phyloP scores from a whole-genome alignment of 2,113 vertebrate species.

The Aplodontia rufa region DNA sequence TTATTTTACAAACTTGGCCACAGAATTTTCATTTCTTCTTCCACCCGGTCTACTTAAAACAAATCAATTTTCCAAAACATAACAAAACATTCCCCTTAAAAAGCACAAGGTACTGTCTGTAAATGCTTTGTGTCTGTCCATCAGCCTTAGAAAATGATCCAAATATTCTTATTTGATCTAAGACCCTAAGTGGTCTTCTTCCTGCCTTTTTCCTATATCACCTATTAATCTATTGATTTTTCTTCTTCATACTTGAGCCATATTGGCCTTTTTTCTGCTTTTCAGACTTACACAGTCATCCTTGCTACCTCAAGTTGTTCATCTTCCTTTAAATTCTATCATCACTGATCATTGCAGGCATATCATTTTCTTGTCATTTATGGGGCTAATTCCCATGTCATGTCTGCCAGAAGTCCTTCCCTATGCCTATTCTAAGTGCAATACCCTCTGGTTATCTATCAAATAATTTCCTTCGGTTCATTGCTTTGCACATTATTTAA shows the following conservation, averaged over 20 bases:
- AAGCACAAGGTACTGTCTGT: neutral
- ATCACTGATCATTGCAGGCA: neutral
- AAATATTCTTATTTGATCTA: neutral
- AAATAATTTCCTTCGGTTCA: neutral
- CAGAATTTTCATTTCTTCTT: constrained; percentile 7
- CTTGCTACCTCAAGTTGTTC: neutral
- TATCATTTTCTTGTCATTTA: neutral
- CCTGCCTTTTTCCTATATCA: neutral
- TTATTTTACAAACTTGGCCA: neutral
- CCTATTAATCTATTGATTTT: neutral
- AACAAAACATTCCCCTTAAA: neutral
- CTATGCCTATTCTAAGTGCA: neutral
- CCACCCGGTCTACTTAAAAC: neutral
- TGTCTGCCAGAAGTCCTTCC: neutral
- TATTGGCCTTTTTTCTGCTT: neutral
- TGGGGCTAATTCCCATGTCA: neutral
- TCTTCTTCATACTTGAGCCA: neutral
- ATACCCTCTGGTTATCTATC: neutral
- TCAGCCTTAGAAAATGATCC: neutral
- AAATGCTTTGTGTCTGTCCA: neutral
- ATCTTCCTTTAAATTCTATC: neutral
- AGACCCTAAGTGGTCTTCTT: neutral
- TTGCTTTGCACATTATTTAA: neutral
- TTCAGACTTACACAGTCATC: neutral
- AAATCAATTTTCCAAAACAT: neutral